Percentiles rank a stretch among this genome's conserved stretches.
phyloP scores from a whole-genome alignment of 2,113 vertebrate genomes.

The Callipepla squamata region DNA sequence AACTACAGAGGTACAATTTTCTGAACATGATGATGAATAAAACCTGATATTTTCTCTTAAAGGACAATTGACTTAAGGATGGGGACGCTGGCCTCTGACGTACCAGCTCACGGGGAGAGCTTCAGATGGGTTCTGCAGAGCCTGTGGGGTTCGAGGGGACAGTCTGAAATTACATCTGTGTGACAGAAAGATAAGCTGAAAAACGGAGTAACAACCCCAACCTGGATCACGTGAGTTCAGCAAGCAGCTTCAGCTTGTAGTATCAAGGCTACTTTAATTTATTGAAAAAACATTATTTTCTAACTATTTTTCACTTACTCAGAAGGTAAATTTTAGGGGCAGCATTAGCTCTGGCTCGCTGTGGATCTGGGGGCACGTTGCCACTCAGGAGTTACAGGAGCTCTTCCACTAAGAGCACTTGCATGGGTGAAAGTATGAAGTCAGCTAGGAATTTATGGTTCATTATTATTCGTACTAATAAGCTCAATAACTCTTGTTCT shows the following conservation, averaged over 20 bases:
- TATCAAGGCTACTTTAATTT: neutral
- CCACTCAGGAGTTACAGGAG: neutral
- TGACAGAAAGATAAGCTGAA: neutral
- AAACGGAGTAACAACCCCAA: neutral
- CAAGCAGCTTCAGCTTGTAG: neutral
- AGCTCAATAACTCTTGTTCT: neutral
- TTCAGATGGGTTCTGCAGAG: neutral
- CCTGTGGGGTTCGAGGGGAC: neutral
- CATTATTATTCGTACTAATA: neutral
- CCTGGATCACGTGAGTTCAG: neutral
- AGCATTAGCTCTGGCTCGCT: neutral
- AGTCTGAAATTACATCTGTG: rapidly evolving
- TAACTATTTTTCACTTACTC: no score
- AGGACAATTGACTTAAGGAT: neutral
- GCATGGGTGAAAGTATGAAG: rapidly evolving
- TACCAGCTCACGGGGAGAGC: neutral
- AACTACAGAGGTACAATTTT: neutral
- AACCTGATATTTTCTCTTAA: neutral
- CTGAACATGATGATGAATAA: neutral
- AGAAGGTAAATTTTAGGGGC: no score
- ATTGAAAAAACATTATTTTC: neutral
- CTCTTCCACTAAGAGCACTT: neutral
- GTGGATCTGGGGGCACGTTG: neutral
- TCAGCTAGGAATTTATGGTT: neutral
- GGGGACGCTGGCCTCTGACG: neutral